These are phyloP conservation scores for Pangasius sanitwongsei DNA, from an alignment of 2,797 vertebrate species.

Conservation along the genomic window DNA sequence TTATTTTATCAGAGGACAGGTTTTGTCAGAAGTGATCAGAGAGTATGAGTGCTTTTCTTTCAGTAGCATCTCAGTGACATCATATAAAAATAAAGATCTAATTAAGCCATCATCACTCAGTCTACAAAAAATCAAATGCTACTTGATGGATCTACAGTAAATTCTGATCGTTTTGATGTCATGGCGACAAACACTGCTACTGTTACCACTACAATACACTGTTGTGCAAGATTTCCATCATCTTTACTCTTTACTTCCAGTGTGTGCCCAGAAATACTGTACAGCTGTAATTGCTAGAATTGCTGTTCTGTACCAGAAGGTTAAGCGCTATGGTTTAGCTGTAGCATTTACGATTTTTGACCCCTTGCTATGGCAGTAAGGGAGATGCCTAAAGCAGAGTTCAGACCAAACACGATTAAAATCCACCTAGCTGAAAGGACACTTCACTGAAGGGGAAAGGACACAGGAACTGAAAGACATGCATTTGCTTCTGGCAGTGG, in stretches of 20 bases:
- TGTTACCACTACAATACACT: neutral
- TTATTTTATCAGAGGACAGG: slow-evolving; percentile 38
- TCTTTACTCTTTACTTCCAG: neutral
- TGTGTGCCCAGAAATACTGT: neutral
- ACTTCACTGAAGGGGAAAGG: neutral
- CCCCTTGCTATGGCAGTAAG: neutral
- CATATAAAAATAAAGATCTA: slow-evolving; percentile 24
- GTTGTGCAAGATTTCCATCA: neutral
- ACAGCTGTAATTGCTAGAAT: neutral
- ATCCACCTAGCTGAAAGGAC: neutral
- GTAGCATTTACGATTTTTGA: neutral
- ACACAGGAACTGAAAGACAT: neutral
- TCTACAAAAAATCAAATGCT: neutral
- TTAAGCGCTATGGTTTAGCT: neutral
- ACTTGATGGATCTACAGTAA: neutral
- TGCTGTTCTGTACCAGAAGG: neutral
- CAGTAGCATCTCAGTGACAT: neutral
- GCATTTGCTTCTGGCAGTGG: neutral
- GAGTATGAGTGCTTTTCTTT: slow-evolving; percentile 13
- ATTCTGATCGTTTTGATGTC: neutral
- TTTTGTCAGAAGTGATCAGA: slow-evolving; percentile 35
- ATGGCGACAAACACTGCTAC: neutral
- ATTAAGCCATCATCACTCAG: slow-evolving; percentile 14
- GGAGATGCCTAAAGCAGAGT: neutral
- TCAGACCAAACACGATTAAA: neutral